Conservation (phyloP, 2,888 invertebrate genomes). For the Drosophila anceps region DNA sequence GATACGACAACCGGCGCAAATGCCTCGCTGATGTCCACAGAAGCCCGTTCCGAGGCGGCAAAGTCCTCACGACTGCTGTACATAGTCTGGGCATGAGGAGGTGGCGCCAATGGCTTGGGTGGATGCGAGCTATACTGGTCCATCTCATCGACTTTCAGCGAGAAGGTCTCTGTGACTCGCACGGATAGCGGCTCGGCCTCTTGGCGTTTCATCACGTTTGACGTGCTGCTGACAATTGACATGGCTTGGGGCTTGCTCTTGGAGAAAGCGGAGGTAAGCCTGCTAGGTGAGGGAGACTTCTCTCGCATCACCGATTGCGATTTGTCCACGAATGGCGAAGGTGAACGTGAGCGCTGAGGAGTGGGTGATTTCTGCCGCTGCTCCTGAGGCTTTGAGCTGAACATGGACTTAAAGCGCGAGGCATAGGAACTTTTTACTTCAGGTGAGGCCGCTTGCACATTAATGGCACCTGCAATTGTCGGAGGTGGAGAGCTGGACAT, state of each 20-base stretch:
- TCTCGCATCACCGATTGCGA: constrained; percentile 55
- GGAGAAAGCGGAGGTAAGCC: constrained; percentile 71
- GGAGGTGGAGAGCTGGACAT: constrained; percentile 20
- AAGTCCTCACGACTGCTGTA: constrained; percentile 82
- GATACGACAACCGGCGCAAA: constrained; percentile 81
- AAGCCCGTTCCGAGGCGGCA: constrained; percentile 63
- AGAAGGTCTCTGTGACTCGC: constrained; percentile 84
- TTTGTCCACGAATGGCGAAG: constrained; percentile 60
- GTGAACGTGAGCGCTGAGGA: constrained; percentile 59
- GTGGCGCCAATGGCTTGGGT: constrained; percentile 59
- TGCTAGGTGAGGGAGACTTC: constrained; percentile 70
- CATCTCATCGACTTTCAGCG: constrained; percentile 85
- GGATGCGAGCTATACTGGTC: constrained; percentile 82
- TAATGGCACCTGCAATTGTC: constrained; percentile 39
- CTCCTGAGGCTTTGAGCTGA: constrained; percentile 65
- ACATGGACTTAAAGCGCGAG: constrained; percentile 82
- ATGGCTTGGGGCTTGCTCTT: constrained; percentile 70
- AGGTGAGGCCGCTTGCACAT: constrained; percentile 56
- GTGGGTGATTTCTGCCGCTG: constrained; percentile 62
- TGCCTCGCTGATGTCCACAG: constrained; percentile 74
- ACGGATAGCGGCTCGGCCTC: constrained; percentile 79
- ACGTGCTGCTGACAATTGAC: constrained; percentile 70
- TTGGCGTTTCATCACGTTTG: constrained; percentile 68
- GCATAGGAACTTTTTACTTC: constrained; percentile 81
- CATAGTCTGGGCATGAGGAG: constrained; percentile 67